Evolutionary conservation across 1,140 invertebrate species (phyloP), one percentile per base, ranked within the genome.

Genomic region (Himalopsyche phryganea): DNA sequence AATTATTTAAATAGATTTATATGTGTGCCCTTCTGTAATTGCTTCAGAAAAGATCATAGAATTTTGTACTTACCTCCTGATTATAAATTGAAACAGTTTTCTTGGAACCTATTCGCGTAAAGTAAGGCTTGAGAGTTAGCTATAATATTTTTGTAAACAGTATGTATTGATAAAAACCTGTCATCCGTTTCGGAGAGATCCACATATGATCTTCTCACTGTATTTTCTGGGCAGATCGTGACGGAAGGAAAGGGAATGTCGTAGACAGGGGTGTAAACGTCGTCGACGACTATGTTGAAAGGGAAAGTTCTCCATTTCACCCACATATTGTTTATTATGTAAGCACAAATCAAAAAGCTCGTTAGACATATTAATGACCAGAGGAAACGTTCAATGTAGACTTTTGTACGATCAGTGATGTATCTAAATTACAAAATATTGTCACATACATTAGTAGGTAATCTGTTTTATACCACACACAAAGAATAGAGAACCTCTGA

Each of bases 161-260:
- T n/a, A n/a, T n/a, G n/a, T n/a, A n/a, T n/a, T 40, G n/a, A 40
- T 13, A 40, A 40, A 40, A 40, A 53, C 50, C 38, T 49, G 42
- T 63, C 52, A 2, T 17, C 28, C 14, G 42, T 9, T 19, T 59
- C 41, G 2, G 33, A 19, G 6, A 63, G 15, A 20, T 64, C 50
- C 18, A 59, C 59, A 49, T 64, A 68, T 0, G 74, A 76, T 40
- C 61, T 45, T 58, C 76, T 74, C 1, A 76, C 65, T 14, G 72
- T 71, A 33, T 73, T 61, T 57, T 76, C 73, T 4, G 75, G 75
- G 44, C 75, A 78, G 1, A 78, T 48, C 0, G 76, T 68, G 1
- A 78, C 72, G 2, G 65, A 71, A 1, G 75, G 75, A 44, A 78
- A 78, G 1, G 75, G 75, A 1, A 78, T 68, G n/a, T 75, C 73